Conservation (phyloP, 2,113 vertebrate genomes). For the Globicephala melas region DNA sequence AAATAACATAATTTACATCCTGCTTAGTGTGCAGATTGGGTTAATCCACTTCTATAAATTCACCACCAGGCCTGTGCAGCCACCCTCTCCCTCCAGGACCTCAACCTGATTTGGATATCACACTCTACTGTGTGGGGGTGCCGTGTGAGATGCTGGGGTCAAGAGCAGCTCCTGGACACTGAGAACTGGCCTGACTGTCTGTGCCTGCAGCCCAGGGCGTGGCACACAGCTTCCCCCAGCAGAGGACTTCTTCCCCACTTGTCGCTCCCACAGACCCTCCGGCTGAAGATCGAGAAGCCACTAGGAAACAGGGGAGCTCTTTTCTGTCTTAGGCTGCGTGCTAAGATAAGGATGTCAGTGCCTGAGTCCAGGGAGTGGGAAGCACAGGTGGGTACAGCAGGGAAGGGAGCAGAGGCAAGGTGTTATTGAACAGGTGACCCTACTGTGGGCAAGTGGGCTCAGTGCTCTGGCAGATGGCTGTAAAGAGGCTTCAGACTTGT, state of each 20-base stretch:
- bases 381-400: background rate
- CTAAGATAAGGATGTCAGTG: background rate
- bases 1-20: conserved; percentile 73
- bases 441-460: background rate
- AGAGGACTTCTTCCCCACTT: background rate
- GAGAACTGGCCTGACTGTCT: background rate
- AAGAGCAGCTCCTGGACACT: background rate
- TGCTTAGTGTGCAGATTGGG: conserved; percentile 72
- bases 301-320: background rate
- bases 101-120: conserved; percentile 49
- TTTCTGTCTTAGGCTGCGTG: background rate
- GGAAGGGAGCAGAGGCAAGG: background rate
- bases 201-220: fast-evolving
- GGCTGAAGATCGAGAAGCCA: background rate
- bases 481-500: background rate
- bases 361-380: background rate
- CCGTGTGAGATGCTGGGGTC: background rate
- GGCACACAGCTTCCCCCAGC: background rate
- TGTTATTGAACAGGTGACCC: background rate
- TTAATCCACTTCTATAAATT: conserved; percentile 68
- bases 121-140: background rate
- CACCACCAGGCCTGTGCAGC: conserved; percentile 28
- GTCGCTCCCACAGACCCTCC: background rate
- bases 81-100: background rate
- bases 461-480: background rate